Percentiles rank a stretch among this genome's conserved stretches.
phyloP scores from a whole-genome alignment of 2,113 vertebrate species.

The Ceyx margarethae region DNA sequence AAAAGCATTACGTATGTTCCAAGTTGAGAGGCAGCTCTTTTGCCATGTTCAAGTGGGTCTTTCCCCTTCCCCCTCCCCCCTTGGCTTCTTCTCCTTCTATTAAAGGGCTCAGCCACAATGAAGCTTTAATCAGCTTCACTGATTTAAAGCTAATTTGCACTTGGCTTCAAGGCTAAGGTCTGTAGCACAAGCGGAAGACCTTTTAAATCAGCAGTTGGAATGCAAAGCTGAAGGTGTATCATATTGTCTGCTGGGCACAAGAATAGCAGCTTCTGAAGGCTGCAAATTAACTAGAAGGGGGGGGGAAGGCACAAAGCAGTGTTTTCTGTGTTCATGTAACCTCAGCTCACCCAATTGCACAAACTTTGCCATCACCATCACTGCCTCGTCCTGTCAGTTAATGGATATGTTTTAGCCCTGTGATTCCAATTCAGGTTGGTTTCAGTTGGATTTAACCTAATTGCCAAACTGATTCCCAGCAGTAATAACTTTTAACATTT shows the following conservation, averaged over 20 bases:
- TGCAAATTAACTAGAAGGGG: constrained; percentile 65
- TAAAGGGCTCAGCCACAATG: constrained; percentile 76
- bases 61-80: background rate
- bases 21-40: constrained; percentile 78
- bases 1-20: constrained; percentile 80
- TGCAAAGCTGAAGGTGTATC: constrained; percentile 79
- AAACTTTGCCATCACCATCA: constrained; percentile 60
- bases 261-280: constrained; percentile 70
- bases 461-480: constrained; percentile 74
- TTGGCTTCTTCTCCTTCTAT: constrained; percentile 45
- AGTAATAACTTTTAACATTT: constrained; percentile 77
- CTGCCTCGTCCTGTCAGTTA: constrained; percentile 70
- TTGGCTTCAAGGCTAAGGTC: constrained; percentile 84
- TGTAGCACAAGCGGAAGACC: constrained; percentile 77
- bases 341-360: constrained; percentile 46
- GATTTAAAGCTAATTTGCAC: constrained; percentile 86
- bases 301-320: constrained; percentile 59
- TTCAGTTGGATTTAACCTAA: constrained; percentile 76
- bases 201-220: constrained; percentile 78
- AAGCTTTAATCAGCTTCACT: constrained; percentile 84
- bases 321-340: constrained; percentile 65
- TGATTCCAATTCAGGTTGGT: constrained; percentile 67
- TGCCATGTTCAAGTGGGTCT: constrained; percentile 76
- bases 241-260: constrained; percentile 69
- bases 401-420: constrained; percentile 63